Percentiles rank a stretch among this genome's conserved stretches.
phyloP scores from a whole-genome alignment of 2,113 vertebrate species.

The Diadophis punctatus region DNA sequence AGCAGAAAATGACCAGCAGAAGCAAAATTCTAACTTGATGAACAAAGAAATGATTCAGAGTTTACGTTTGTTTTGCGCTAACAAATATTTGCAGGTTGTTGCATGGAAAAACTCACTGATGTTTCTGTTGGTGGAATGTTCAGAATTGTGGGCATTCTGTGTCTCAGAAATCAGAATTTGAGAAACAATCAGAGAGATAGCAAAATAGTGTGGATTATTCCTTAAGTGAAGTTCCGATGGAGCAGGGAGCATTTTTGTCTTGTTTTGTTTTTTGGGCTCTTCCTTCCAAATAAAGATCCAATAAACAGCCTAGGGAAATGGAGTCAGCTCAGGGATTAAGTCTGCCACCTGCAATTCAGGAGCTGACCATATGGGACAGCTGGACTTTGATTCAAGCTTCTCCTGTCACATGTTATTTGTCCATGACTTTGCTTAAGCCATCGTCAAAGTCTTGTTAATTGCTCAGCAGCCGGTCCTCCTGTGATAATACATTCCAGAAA shows the following conservation, averaged over 20 bases:
- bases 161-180: not conserved
- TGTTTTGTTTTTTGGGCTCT: not conserved
- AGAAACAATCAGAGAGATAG: not conserved
- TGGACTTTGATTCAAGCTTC: not conserved
- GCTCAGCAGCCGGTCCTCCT: not conserved
- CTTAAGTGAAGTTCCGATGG: not conserved
- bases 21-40: not conserved
- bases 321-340: not conserved
- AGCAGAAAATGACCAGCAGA: accelerated
- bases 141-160: not conserved
- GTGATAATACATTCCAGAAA: not conserved
- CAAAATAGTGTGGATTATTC: not conserved
- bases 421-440: not conserved
- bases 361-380: not conserved
- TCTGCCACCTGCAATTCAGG: not conserved
- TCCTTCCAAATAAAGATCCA: not conserved
- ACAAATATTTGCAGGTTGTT: not conserved
- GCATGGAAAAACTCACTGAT: not conserved
- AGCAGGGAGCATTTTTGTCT: not conserved
- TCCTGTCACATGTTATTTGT: not conserved
- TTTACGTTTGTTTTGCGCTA: not conserved
- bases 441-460: not conserved
- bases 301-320: not conserved
- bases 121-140: not conserved
- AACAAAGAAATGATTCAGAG: not conserved